Base-by-base conservation (phyloP, 1,140 invertebrate genomes). In the Sinonovacula constricta region DNA sequence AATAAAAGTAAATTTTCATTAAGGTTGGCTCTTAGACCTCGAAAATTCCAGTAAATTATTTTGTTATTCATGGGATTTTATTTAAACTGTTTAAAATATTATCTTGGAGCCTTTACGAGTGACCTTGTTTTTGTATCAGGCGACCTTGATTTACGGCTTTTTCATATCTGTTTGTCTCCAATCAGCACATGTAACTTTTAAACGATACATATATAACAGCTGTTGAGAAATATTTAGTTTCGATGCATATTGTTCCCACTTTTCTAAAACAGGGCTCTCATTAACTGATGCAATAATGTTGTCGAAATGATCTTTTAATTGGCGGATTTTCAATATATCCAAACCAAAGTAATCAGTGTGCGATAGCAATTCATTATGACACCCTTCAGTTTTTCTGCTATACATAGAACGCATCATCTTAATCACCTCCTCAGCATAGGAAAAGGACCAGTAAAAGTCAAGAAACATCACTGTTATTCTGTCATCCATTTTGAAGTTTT, bases 121-220 rank as follows among this genome's bases (percentile, higher is more conserved):
- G n/a, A n/a, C n/a, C n/a, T n/a, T n/a, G n/a, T n/a, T n/a, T n/a
- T n/a, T n/a, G n/a, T n/a, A n/a, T n/a, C n/a, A n/a, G n/a, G n/a
- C n/a, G n/a, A n/a, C n/a, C n/a, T n/a, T n/a, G n/a, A n/a, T n/a
- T n/a, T n/a, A n/a, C n/a, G n/a, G n/a, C n/a, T 34, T 22, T 49
- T 66, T 66, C 63, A 49, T 28, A 31, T 66, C 63, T 36, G 63
- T 51, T 26, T 66, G 31, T 12, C 63, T 31, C 63, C 63, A 66
- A 24, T 66, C 63, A 14, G 26, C 24, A 66, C 63, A 66, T 12
- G 22, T 36, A 22, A 66, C 3, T n/a, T 66, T 66, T 26, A 66
- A 24, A 39, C 36, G 33, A 14, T 49, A 66, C 54, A 57, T 57
- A 12, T 31, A 10, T 14, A 15, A 28, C 10, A 24, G 59, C 31